A percentile compares a stretch with the other conserved stretches of the same genome.
Conservation (phyloP, 2,888 invertebrate species). For the Anoplius nigerrimus region DNA sequence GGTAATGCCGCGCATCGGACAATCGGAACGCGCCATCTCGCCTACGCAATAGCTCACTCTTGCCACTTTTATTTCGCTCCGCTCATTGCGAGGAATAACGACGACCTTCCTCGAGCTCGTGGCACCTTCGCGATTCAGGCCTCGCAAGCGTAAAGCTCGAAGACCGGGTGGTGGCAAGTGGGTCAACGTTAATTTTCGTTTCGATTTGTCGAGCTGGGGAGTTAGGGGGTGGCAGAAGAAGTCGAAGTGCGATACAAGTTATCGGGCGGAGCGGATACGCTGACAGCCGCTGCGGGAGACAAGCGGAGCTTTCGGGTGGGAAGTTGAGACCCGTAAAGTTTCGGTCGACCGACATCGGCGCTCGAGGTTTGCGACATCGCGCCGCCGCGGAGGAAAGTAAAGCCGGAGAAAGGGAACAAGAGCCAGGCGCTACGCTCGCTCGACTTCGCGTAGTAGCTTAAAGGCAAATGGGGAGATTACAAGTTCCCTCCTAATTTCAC, state of each 20-base stretch:
- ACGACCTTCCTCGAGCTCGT: too few relatives aligned
- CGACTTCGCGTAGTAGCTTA: conserved; percentile 36
- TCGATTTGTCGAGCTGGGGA: too few relatives aligned
- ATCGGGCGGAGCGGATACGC: too few relatives aligned
- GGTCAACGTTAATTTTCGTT: too few relatives aligned
- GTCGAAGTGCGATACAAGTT: too few relatives aligned
- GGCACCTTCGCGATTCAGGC: too few relatives aligned
- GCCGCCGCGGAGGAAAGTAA: not conserved
- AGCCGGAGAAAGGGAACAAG: not conserved
- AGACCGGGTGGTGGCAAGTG: too few relatives aligned
- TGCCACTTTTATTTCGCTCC: conserved; percentile 5
- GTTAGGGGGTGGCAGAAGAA: too few relatives aligned
- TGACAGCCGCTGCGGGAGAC: too few relatives aligned
- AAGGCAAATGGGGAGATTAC: conserved; percentile 57
- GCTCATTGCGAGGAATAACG: not conserved
- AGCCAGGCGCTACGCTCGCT: not conserved
- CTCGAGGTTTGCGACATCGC: not conserved
- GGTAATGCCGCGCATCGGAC: conserved; percentile 1
- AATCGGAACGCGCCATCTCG: not conserved
- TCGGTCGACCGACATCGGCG: not conserved
- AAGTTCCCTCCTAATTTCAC: conserved; percentile 55
- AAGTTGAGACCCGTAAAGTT: conserved; percentile 18
- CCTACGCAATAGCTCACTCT: not conserved
- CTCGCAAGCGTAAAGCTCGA: too few relatives aligned
- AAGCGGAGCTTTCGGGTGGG: conserved; percentile 6